phyloP scores from a whole-genome alignment of 2,113 vertebrate genomes.

The Pollachius pollachius region DNA sequence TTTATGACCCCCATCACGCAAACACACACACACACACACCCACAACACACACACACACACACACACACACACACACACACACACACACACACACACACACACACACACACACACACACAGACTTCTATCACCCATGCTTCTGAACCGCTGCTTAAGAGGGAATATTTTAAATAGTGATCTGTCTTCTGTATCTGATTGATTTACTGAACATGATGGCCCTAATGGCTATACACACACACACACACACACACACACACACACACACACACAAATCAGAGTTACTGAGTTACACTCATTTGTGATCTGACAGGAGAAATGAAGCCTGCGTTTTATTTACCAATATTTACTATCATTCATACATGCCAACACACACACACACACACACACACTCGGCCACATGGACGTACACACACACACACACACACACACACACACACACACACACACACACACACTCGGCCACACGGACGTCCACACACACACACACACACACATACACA shows the following conservation, averaged over 20 bases:
- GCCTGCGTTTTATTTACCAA: conserved; percentile 50
- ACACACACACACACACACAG: too few species aligned
- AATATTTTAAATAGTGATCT: conserved; percentile 51
- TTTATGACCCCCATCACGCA: conserved; percentile 48
- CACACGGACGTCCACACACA: background rate
- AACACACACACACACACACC: too few species aligned
- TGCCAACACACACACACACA: conserved; percentile 5
- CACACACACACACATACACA: background rate
- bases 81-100: background rate
- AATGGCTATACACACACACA: conserved; percentile 21
- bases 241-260: conserved; percentile 20
- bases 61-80: background rate
- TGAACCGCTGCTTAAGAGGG: conserved; percentile 19
- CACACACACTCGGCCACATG: background rate
- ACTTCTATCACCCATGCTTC: conserved; percentile 38
- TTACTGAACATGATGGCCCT: conserved; percentile 48
- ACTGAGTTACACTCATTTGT: conserved; percentile 39
- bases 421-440: background rate
- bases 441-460: background rate
- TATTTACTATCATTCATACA: conserved; percentile 23
- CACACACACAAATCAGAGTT: conserved; percentile 24
- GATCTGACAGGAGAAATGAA: conserved; percentile 10
- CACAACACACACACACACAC: too few species aligned
- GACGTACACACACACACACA: background rate
- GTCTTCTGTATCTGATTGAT: conserved; percentile 52